phyloP scores from a whole-genome alignment of 2,888 invertebrate species.

The Serripes groenlandicus region DNA sequence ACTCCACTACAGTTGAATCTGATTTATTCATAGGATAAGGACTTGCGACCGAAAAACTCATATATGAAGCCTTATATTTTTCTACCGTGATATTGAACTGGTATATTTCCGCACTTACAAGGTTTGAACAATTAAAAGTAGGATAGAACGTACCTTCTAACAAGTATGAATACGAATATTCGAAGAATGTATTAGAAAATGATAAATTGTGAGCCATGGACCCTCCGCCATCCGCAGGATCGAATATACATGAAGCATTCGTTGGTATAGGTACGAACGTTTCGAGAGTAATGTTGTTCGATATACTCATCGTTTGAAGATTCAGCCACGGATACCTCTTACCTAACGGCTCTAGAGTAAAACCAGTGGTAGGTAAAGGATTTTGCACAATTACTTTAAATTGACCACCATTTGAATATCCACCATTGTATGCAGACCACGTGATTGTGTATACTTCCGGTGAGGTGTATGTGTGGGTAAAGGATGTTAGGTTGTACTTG shows the following conservation, averaged over 20 bases:
- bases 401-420: constrained; percentile 34
- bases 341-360: constrained; percentile 37
- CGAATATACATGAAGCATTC: constrained; percentile 59
- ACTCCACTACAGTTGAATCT: constrained; percentile 54
- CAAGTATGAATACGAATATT: constrained; percentile 34
- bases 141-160: constrained; percentile 52
- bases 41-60: constrained; percentile 31
- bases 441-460: constrained; percentile 40
- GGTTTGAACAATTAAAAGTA: constrained; percentile 56
- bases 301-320: constrained; percentile 44
- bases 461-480: constrained; percentile 42
- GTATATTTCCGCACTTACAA: constrained; percentile 52
- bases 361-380: constrained; percentile 43
- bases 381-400: constrained; percentile 57
- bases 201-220: constrained; percentile 17
- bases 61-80: constrained; percentile 44
- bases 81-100: constrained; percentile 38
- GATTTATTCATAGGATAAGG: constrained; percentile 55
- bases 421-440: constrained; percentile 57
- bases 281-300: constrained; percentile 54
- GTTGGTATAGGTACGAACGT: constrained; percentile 47
- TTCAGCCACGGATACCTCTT: constrained; percentile 63
- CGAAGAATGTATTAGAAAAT: constrained; percentile 28
- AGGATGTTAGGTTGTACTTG: constrained; percentile 35
- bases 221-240: constrained; percentile 38